Evolutionary conservation across 2,888 invertebrate genomes (phyloP).

Genomic region (Drepanosiphum platanoidis): DNA sequence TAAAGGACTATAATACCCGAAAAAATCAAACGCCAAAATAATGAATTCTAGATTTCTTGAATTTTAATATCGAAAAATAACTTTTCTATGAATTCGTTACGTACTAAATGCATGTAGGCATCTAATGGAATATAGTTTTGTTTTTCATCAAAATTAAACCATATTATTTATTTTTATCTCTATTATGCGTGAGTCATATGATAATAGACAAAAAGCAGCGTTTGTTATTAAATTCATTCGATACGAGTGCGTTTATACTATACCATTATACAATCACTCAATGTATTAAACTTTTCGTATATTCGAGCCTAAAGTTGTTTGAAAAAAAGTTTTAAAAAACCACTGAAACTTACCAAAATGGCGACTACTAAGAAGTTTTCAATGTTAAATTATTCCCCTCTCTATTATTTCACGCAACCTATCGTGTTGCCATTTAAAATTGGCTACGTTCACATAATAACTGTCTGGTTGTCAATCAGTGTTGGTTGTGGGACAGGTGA

Average conservation of each 20-base stretch:
- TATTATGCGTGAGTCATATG: too few species aligned
- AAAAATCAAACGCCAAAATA: too few species aligned
- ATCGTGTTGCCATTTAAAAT: slow-evolving; percentile 56
- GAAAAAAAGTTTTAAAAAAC: slow-evolving; percentile 1
- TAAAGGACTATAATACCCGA: too few species aligned
- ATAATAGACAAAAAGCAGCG: background rate
- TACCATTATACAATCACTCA: background rate
- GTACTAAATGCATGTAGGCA: too few species aligned
- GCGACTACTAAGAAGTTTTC: slow-evolving; percentile 34
- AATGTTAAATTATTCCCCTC: background rate
- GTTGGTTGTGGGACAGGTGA: slow-evolving; percentile 41
- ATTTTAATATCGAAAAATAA: too few species aligned
- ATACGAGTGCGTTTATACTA: too few species aligned
- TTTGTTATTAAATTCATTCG: background rate
- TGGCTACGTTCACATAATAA: slow-evolving; percentile 16
- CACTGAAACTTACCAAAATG: background rate
- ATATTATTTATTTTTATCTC: too few species aligned
- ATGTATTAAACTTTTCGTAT: background rate
- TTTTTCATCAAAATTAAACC: too few species aligned
- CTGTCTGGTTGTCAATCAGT: slow-evolving; percentile 58
- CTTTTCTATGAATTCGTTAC: too few species aligned
- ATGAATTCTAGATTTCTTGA: too few species aligned
- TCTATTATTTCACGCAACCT: slow-evolving; percentile 50
- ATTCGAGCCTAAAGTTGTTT: background rate
- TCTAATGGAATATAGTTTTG: too few species aligned